Percentiles rank a stretch among this genome's conserved stretches.
Evolutionary conservation across 2,888 invertebrate genomes (phyloP).

Genomic region (Chymomyza amoena): DNA sequence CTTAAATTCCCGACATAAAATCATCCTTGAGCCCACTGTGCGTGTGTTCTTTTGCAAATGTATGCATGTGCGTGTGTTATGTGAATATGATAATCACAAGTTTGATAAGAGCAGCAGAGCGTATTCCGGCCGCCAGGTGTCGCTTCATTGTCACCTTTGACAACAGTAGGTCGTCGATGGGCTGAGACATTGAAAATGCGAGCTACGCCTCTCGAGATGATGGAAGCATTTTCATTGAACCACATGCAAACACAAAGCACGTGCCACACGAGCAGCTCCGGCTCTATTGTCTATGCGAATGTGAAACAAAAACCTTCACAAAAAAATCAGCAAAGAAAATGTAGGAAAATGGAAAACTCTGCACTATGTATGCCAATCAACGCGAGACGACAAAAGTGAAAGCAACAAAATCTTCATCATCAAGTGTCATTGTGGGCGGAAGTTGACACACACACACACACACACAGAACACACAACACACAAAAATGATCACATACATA

Average conservation of each 20-base stretch:
- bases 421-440: slow-evolving; percentile 69
- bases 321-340: not conserved
- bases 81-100: slow-evolving; percentile 52
- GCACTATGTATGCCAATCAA: slow-evolving; percentile 49
- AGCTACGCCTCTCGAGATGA: not conserved
- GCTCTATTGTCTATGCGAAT: not conserved
- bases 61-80: slow-evolving; percentile 25
- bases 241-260: not conserved
- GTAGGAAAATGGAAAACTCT: not conserved
- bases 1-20: too few relatives aligned
- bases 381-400: slow-evolving; percentile 64
- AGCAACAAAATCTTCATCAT: slow-evolving; percentile 74
- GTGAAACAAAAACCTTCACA: not conserved
- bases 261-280: not conserved
- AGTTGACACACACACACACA: slow-evolving; percentile 52
- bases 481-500: not conserved
- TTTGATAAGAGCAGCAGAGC: not conserved
- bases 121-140: not conserved
- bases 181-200: not conserved
- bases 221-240: not conserved
- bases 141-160: not conserved
- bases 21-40: not conserved
- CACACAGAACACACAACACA: slow-evolving; percentile 24
- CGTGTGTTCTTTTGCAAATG: not conserved
- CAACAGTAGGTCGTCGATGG: not conserved